These are phyloP conservation scores for Hypomesus transpacificus DNA, from an alignment of 2,113 vertebrate genomes.

Conservation along the genomic window DNA sequence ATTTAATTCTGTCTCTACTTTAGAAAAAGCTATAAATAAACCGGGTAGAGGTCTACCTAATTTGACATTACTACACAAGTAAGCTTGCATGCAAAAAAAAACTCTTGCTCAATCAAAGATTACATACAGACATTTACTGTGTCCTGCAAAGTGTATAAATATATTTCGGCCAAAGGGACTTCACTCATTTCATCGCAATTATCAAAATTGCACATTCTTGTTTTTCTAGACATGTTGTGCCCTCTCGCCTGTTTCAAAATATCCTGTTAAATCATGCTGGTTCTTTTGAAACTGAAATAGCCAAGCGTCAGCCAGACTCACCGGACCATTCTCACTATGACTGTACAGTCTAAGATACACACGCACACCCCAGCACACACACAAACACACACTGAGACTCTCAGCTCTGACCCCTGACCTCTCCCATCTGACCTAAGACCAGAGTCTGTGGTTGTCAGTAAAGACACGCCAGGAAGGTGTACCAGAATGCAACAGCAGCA, in stretches of 20 bases:
- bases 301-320: slow-evolving; percentile 42
- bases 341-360: slow-evolving; percentile 36
- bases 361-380: neutral
- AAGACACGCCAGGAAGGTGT: neutral
- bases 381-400: slow-evolving; percentile 14
- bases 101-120: slow-evolving; percentile 20
- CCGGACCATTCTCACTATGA: slow-evolving; percentile 43
- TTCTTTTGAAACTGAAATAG: slow-evolving; percentile 58
- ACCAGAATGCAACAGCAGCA: no score
- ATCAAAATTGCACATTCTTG: slow-evolving; percentile 15
- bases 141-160: slow-evolving; percentile 13
- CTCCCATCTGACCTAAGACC: neutral
- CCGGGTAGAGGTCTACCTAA: slow-evolving; percentile 27
- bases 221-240: slow-evolving; percentile 24
- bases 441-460: neutral
- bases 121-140: neutral
- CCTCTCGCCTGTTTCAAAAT: slow-evolving; percentile 34
- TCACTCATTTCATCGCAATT: slow-evolving; percentile 43
- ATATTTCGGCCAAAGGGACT: slow-evolving; percentile 33
- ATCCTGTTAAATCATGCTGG: slow-evolving; percentile 58
- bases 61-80: neutral
- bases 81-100: neutral
- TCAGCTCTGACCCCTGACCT: slow-evolving; percentile 40
- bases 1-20: slow-evolving; percentile 16
- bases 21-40: slow-evolving; percentile 45